phyloP scores from a whole-genome alignment of 1,140 invertebrate species.

The Hypsibius dujardini region DNA sequence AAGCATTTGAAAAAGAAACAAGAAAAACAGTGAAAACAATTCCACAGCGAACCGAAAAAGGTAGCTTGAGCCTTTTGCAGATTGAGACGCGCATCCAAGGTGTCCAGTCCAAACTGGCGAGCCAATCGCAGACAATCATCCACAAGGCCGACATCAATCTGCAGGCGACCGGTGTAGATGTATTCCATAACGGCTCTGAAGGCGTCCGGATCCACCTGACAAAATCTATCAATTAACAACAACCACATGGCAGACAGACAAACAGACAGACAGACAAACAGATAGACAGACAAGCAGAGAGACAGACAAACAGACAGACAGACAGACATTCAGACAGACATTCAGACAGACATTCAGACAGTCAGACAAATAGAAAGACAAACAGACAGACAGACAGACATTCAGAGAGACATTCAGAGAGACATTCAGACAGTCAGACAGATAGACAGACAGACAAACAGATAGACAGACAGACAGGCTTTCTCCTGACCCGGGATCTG shows the following conservation, averaged over 20 bases:
- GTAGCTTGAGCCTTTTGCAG: constrained; percentile 30
- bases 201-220: constrained; percentile 32
- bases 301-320: not conserved
- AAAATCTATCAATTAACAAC: constrained; percentile 18
- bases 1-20: not conserved
- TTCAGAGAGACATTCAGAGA: not conserved
- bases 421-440: not conserved
- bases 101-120: constrained; percentile 33
- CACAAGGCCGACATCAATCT: constrained; percentile 31
- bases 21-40: constrained; percentile 16
- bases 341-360: not conserved
- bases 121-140: constrained; percentile 34
- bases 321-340: not conserved
- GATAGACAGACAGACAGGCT: not conserved
- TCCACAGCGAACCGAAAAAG: constrained; percentile 31
- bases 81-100: constrained; percentile 32
- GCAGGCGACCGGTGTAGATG: constrained; percentile 36
- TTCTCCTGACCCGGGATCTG: not conserved
- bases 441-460: not conserved
- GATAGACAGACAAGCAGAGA: not conserved
- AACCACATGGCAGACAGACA: constrained; percentile 16
- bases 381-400: not conserved
- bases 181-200: constrained; percentile 35
- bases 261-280: not conserved
- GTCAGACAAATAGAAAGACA: not conserved